Evolutionary conservation across 2,797 vertebrate genomes (phyloP).

Genomic region (Knipowitschia caucasica): DNA sequence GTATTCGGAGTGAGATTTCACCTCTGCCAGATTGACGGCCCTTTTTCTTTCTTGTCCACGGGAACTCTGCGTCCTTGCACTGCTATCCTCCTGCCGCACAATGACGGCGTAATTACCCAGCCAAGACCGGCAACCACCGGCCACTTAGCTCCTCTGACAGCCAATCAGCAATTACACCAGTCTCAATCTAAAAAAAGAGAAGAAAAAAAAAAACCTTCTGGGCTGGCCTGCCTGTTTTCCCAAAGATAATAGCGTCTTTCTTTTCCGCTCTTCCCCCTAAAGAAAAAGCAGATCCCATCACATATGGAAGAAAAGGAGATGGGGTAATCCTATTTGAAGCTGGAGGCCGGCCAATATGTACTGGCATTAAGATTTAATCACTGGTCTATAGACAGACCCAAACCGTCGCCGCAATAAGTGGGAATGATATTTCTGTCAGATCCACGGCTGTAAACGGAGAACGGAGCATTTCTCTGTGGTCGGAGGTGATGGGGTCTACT

Average conservation of each 20-base stretch:
- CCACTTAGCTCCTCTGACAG: constrained; percentile 44
- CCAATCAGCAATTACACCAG: constrained; percentile 53
- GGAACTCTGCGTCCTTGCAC: constrained; percentile 42
- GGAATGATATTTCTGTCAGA: constrained; percentile 35
- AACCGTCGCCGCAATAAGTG: constrained; percentile 29
- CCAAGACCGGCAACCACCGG: constrained; percentile 45
- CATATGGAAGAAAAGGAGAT: constrained; percentile 36
- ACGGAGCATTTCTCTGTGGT: constrained; percentile 12
- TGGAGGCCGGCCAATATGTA: constrained; percentile 47
- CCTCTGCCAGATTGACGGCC: neutral
- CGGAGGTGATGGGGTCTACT: constrained; percentile 46
- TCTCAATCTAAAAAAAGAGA: constrained; percentile 32
- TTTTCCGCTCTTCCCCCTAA: constrained; percentile 6
- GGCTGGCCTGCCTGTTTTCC: constrained; percentile 27
- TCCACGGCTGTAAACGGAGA: constrained; percentile 18
- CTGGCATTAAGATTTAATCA: constrained; percentile 58
- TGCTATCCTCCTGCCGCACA: constrained; percentile 47
- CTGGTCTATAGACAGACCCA: constrained; percentile 35
- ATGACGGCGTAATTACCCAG: constrained; percentile 64
- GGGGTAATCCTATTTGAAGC: constrained; percentile 37
- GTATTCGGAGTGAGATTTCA: no score
- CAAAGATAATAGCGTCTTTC: constrained; percentile 36
- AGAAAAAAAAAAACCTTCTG: no score
- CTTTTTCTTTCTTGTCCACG: neutral
- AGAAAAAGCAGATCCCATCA: constrained; percentile 31